Percentiles rank a stretch among this genome's conserved stretches.
Conservation (phyloP, 2,797 vertebrate species). For the Hirundo rustica region DNA sequence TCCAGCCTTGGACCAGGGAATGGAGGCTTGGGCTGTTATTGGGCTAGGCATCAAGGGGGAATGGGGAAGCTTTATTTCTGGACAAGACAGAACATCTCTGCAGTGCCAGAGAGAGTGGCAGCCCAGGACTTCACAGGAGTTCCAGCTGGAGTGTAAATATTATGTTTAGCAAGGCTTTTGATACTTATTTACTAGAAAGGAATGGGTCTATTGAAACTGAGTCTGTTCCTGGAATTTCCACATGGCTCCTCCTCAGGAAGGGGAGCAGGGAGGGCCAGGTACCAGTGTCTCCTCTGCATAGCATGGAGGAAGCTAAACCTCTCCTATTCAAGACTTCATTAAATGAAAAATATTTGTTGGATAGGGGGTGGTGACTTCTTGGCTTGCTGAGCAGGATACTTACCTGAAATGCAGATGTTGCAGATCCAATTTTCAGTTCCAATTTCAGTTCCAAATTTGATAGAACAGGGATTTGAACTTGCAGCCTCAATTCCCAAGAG, state of each 20-base stretch:
- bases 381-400: neutral
- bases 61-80: neutral
- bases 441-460: constrained; percentile 2
- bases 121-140: neutral
- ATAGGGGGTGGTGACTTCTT: neutral
- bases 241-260: neutral
- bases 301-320: neutral
- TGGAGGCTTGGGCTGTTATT: neutral
- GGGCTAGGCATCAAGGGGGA: neutral
- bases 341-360: neutral
- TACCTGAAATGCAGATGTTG: constrained; percentile 26
- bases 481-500: neutral
- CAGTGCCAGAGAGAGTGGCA: neutral
- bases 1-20: neutral
- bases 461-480: constrained; percentile 1
- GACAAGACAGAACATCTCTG: neutral
- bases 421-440: constrained; percentile 9
- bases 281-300: neutral
- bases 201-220: neutral
- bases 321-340: neutral
- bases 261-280: fast-evolving
- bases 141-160: neutral
- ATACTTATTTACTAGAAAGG: neutral
- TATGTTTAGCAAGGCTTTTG: constrained; percentile 2
- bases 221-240: neutral